These are phyloP conservation scores for Balaeniceps rex DNA, from an alignment of 2,113 vertebrate genomes.

Conservation along the genomic window DNA sequence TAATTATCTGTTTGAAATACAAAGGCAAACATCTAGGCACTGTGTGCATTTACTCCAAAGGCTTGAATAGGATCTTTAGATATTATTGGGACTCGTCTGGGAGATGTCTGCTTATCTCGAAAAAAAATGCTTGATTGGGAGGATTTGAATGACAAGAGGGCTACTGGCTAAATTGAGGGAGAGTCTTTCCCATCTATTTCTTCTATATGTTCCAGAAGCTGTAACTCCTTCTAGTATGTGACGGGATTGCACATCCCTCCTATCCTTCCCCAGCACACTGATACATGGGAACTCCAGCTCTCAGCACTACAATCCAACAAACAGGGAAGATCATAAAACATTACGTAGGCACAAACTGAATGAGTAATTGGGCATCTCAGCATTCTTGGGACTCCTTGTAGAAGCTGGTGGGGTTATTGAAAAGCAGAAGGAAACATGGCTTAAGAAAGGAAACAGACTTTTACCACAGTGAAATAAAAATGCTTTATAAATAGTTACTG, in stretches of 20 bases:
- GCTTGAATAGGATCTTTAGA: background rate
- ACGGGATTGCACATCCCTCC: background rate
- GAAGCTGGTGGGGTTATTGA: background rate
- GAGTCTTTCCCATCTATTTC: background rate
- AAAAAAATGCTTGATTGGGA: background rate
- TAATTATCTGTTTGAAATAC: background rate
- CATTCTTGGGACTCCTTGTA: background rate
- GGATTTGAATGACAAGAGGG: background rate
- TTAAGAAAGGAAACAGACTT: background rate
- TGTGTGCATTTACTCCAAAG: background rate
- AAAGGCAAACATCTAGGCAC: background rate
- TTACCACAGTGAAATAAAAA: background rate
- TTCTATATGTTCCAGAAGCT: background rate
- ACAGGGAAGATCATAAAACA: background rate
- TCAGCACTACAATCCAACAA: background rate
- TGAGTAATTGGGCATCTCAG: background rate
- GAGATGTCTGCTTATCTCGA: background rate
- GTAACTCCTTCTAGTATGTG: background rate
- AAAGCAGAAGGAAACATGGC: background rate
- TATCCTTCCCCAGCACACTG: background rate
- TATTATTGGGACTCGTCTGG: background rate
- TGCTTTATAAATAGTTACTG: background rate
- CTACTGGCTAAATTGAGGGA: background rate
- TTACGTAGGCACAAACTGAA: background rate
- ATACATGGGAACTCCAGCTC: background rate